Base-by-base conservation (phyloP, 1,140 invertebrate genomes). In the Conus ventricosus region DNA sequence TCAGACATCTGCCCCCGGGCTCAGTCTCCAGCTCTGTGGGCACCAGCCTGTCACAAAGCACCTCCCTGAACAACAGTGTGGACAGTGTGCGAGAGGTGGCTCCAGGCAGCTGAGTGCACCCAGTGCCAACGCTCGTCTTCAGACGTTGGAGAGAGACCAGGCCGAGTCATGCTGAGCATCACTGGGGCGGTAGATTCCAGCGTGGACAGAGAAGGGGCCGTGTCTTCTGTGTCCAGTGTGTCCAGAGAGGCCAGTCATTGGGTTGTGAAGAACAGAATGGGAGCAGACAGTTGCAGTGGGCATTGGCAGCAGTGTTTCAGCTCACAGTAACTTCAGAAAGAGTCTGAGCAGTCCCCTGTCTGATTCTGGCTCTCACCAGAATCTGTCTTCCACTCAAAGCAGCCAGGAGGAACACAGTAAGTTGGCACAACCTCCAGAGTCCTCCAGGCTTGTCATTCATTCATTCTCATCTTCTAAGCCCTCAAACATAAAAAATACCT, bases 91-190 rank as follows among this genome's bases (percentile, higher is more conserved):
- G 15, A 17, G 76, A 78, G 25, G 76, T 78, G 76, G 76, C 11
- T 11, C 11, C 27, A 60, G 57, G 57, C 57, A 60, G 1, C 57
- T 15, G 8, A 60, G 57, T 4, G 51, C 80, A 54, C 10, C 20
- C 15, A 81, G 23, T 54, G 27, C 39, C 80, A 81, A 17, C 80
- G 51, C 15, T 0, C 80, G 7, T 78, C 76, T 15, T 71, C 67
- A 71, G 67, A 71, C 17, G 25, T 23, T 78, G 76, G 76, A 13
- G 39, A 51, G 8, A 7, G 76, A 17, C 53, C 80, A 23, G 39
- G 39, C 51, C 27, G 80, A 81, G 51, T 51, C 51, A 84, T 84
- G 82, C 57, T 84, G 55, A 84, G 82, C 82, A 60, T 84, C 82
- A 67, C 10, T 53, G 82, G 57, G 17, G 55, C 39, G 55, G 54